phyloP scores from a whole-genome alignment of 1,140 invertebrate genomes.

The Goniozus legneri region DNA sequence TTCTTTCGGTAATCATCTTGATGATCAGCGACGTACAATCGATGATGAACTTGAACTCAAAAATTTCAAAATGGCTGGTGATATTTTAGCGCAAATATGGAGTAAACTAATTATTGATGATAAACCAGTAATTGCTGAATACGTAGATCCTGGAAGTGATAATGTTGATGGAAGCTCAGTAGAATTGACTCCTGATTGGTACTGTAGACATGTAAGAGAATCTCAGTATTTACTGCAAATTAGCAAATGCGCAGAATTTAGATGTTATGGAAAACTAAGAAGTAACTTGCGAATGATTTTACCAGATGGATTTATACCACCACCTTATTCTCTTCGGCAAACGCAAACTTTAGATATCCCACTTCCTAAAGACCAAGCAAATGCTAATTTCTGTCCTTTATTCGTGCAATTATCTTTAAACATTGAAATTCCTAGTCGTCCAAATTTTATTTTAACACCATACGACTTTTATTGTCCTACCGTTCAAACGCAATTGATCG shows the following conservation, averaged over 20 bases:
- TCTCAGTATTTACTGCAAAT: conserved; percentile 14
- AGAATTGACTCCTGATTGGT: conserved; percentile 4
- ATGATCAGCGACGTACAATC: conserved; percentile 33
- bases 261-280: neutral
- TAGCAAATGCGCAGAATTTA: conserved; percentile 5
- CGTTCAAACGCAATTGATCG: neutral
- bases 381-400: neutral
- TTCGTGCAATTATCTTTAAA: neutral
- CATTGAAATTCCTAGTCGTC: neutral
- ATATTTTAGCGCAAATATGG: conserved; percentile 34
- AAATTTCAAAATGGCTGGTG: conserved; percentile 37
- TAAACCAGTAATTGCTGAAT: conserved; percentile 33
- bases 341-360: neutral
- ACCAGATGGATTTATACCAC: conserved; percentile 7
- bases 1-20: conserved; percentile 41
- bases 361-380: neutral
- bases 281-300: neutral
- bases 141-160: conserved; percentile 9
- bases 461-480: conserved; percentile 9
- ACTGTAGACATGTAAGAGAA: conserved; percentile 10
- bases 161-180: neutral
- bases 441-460: neutral
- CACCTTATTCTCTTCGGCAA: neutral
- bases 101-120: conserved; percentile 32
- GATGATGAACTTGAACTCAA: conserved; percentile 38